Base-by-base conservation (phyloP, 2,888 invertebrate species). In the Caenorhabditis virilis region DNA sequence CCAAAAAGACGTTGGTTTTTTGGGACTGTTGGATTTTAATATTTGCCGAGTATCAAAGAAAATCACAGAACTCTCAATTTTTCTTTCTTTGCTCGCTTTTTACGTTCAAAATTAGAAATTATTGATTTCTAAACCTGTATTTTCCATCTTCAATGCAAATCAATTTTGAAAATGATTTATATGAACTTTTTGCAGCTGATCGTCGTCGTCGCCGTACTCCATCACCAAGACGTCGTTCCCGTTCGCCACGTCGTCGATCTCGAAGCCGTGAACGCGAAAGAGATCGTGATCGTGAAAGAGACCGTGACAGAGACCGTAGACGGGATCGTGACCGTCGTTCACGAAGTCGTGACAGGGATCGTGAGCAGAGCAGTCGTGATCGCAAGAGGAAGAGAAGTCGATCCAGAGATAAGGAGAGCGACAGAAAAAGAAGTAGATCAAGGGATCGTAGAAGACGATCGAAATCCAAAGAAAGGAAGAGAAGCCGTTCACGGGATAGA, bases 181-280 rank as follows among this genome's bases (percentile, higher is more conserved):
- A n/a, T n/a, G n/a, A n/a, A n/a, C 13, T 30, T 30, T 13, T 30
- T 30, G 30, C 13, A 13, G 30, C 30, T 30, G 30, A 6, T 50
- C 4, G n/a, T 27, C 68, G 72, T 22, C 68, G 72, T 18, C 64
- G 69, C 20, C 62, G 71, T n/a, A 59, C 69, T 2, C 70, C 67
- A 0, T 73, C 72, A 4, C 73, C 71, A 6, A 30, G 51, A 41
- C 69, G 60, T 6, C 56, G 70, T 11, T 45, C 54, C 23, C 48
- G 66, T 43, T 56, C 56, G n/a, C 59, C 54, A 15, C 50, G 61
- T 13, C 20, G 47, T 5, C 49, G 51, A n/a, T 42, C 39, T 15
- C 48, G 50, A 39, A 53, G 57, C 39, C 55, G 66, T 13, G 64
- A 67, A n/a, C 55, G 71, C 4, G 70, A 72, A 22, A 45, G 67